Evolutionary conservation across 1,140 invertebrate genomes (phyloP), one percentile per base, ranked within the genome.

Genomic region (Plutomurus gul): DNA sequence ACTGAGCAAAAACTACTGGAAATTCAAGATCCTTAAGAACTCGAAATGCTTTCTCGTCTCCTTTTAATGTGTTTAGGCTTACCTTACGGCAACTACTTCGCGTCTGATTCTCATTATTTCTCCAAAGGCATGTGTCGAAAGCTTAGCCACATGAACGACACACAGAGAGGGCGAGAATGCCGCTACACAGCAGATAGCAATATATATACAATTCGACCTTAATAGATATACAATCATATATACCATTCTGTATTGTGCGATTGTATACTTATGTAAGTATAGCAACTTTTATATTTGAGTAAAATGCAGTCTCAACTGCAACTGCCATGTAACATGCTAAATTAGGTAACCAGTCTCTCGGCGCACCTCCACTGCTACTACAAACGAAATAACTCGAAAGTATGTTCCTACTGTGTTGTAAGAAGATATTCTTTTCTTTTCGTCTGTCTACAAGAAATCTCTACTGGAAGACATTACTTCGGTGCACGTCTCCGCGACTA

Each of bases 321-420:
- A 60, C 51, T 60, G 51, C 56, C 56, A 65, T n/a, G n/a, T n/a
- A n/a, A n/a, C 56, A 65, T 65, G 56, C 56, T 65, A 65, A 65
- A 65, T 65, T 65, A 65, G 56, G 56, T 65, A 65, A 65, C 56
- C 27, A 65, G 56, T 65, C 27, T 65, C 36, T 65, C 27, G 56
- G 36, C 56, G 56, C 56, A 65, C 56, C 56, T 65, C 27, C n/a
- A n/a, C n/a, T n/a, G n/a, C n/a, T n/a, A n/a, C n/a, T 16, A 27
- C 39, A 43, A 43, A 43, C 39, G 39, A 43, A 43, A 43, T 13
- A n/a, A 43, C 11, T 43, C 39, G 39, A n/a, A 43, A 13, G 10
- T n/a, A 43, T 43, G 39, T 43, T 10, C n/a, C 39, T 43, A 13
- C n/a, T 43, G 39, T 43, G 39, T 43, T 56, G 25, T 22, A 39